Base-by-base conservation (phyloP, 2,888 invertebrate genomes). In the Caradrina clavipalpis region DNA sequence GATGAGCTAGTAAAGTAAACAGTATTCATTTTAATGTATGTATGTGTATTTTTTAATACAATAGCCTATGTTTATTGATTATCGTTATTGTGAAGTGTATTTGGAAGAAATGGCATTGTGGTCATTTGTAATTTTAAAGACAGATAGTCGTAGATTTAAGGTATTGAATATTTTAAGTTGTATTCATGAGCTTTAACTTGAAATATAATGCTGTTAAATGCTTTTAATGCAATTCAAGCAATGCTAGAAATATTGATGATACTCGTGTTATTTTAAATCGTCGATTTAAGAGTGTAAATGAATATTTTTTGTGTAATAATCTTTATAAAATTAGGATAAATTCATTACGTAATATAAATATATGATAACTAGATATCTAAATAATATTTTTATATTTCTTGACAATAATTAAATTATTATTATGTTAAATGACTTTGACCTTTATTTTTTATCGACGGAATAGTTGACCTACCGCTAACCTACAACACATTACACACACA, bases 1-100 rank as follows among this genome's bases (percentile, higher is more conserved):
- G 74, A 86, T 0, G 91, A 92, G 67, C 72, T 86, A 13, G 83
- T 69, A 49, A 81, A 83, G 70, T 74, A 58, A 57, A 58, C 19
- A 56, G 62, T 69, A 47, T n/a, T n/a, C n/a, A n/a, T n/a, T n/a
- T n/a, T n/a, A n/a, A n/a, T n/a, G n/a, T n/a, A n/a, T n/a, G n/a
- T n/a, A n/a, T n/a, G n/a, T n/a, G n/a, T 72, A 13, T 39, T 58
- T 31, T 6, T 42, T 21, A 51, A n/a, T 50, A 7, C 7, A 26
- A 42, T 51, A 11, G 1, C 31, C 7, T 47, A 6, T 42, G 54
- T 13, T 56, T 42, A 1, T 15, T 45, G 8, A 54, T 62, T 53
- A 47, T 61, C 4, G 58, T 21, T 61, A 56, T 15, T 56, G 1
- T 26, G n/a, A 42, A 51, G 21, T 50, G 19, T 62, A 45, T 58